Base-by-base conservation (phyloP, 2,113 vertebrate genomes). In the Sigmodon hispidus region DNA sequence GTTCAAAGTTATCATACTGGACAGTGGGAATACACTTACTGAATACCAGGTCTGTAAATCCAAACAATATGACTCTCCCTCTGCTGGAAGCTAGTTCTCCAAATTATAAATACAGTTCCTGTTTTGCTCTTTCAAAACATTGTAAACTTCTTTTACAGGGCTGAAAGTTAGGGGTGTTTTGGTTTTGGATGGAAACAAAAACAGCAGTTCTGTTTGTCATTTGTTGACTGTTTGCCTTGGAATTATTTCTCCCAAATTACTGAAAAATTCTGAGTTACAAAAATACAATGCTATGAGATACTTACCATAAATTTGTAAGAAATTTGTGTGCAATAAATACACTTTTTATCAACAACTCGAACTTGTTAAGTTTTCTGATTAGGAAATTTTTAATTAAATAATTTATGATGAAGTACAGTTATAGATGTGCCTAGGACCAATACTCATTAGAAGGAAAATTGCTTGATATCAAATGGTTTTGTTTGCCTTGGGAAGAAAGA, bases 361-460 rank as follows among this genome's bases (percentile, higher is more conserved):
- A 10, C 26, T 59, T 45, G 2, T 26, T 57, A 89, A 86, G 26
- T 19, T 81, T 90, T 90, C 17, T 61, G 77, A 83, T 76, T 24
- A 65, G 11, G 6, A 5, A 92, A 80, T 65, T 73, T 93, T 21
- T 93, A 92, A 90, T 94, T 75, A 81, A 91, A 84, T 57, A 67
- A 70, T 61, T n/a, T 19, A 31, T 59, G n/a, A 24, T 8, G 43
- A 89, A 83, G 22, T 65, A 8, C 52, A 73, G 75, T 55, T 93
- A 84, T 0, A 65, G 13, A 87, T 73, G 55, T 84, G 34, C 0
- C 75, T 93, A 59, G 86, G 15, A 59, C 79, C 17, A 89, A 48
- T 63, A 81, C 3, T 89, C 6, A 5, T 80, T 87, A 75, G 26
- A 91, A 34, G 57, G 0, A 89, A 88, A 70, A 75, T 76, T 76